Conservation (phyloP, 2,888 invertebrate genomes). For the Eristalis tenax region DNA sequence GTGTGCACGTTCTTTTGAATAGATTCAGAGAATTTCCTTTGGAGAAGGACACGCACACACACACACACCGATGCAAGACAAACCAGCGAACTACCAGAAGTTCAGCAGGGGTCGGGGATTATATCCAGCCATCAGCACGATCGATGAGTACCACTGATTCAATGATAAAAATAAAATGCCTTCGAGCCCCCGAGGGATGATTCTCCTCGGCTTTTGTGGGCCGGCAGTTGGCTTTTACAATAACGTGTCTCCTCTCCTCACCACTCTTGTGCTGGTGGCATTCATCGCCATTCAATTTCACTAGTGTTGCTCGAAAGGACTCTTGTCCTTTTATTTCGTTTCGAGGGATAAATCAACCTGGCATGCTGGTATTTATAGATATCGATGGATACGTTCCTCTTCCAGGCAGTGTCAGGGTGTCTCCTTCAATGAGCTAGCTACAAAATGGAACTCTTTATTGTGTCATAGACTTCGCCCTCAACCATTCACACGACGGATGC, state of each 20-base stretch:
- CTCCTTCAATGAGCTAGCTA: slow-evolving; percentile 15
- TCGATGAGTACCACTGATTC: slow-evolving; percentile 52
- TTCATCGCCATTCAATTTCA: not conserved
- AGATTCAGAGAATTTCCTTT: not conserved
- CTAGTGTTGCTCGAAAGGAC: slow-evolving; percentile 27
- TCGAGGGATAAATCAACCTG: slow-evolving; percentile 20
- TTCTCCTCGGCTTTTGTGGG: slow-evolving; percentile 11
- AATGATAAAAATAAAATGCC: slow-evolving; percentile 59
- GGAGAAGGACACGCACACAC: slow-evolving; percentile 12
- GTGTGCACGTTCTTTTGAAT: not conserved
- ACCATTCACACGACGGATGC: not conserved
- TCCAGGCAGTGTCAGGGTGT: slow-evolving; percentile 14
- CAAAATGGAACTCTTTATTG: slow-evolving; percentile 31
- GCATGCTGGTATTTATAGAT: slow-evolving; percentile 30
- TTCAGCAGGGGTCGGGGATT: not conserved
- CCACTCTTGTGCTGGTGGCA: not conserved
- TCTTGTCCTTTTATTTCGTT: slow-evolving; percentile 49
- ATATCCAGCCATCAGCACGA: slow-evolving; percentile 41
- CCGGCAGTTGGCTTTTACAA: slow-evolving; percentile 33
- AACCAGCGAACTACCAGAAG: not conserved
- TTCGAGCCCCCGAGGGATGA: slow-evolving; percentile 26
- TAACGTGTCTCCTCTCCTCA: not conserved
- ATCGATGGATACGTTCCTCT: slow-evolving; percentile 21
- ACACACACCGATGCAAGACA: no score
- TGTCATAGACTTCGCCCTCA: not conserved